phyloP scores from a whole-genome alignment of 2,888 invertebrate genomes.

The Drosophila mimica region DNA sequence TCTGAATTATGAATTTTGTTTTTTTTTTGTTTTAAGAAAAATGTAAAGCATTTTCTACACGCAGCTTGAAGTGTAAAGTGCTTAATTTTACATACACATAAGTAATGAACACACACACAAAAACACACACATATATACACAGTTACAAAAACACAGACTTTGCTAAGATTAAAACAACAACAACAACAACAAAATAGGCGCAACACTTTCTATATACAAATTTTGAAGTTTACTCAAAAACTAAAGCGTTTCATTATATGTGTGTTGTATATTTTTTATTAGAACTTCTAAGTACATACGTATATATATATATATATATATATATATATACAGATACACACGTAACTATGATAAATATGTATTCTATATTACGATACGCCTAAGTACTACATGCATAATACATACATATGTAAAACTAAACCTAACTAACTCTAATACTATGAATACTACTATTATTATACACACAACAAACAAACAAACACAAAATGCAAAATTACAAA shows the following conservation, averaged over 20 bases:
- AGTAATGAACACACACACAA: conserved; percentile 34
- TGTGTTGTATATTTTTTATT: conserved; percentile 70
- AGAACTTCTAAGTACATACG: conserved; percentile 48
- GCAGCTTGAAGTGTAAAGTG: conserved; percentile 62
- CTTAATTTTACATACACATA: conserved; percentile 26
- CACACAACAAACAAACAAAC: conserved; percentile 6
- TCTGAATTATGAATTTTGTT: conserved; percentile 28
- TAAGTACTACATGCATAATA: conserved; percentile 37
- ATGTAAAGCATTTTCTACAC: conserved; percentile 60
- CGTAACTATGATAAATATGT: conserved; percentile 29
- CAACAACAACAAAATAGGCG: conserved; percentile 12
- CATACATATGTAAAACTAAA: conserved; percentile 40
- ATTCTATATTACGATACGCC: conserved; percentile 22
- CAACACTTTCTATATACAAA: conserved; percentile 38
- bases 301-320: conserved; percentile 27
- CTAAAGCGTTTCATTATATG: conserved; percentile 75
- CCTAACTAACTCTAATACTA: conserved; percentile 36
- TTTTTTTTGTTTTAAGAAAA: conserved; percentile 30
- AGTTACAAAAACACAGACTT: conserved; percentile 25
- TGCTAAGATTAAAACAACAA: conserved; percentile 17
- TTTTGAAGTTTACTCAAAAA: conserved; percentile 46
- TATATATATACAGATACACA: conserved; percentile 21
- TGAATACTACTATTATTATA: conserved; percentile 21
- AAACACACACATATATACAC: conserved; percentile 30
- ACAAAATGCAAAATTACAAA: conserved; percentile 35